A percentile compares a stretch with the other conserved stretches of the same genome.
Evolutionary conservation across 2,797 vertebrate species (phyloP).

Genomic region (Carapus acus): DNA sequence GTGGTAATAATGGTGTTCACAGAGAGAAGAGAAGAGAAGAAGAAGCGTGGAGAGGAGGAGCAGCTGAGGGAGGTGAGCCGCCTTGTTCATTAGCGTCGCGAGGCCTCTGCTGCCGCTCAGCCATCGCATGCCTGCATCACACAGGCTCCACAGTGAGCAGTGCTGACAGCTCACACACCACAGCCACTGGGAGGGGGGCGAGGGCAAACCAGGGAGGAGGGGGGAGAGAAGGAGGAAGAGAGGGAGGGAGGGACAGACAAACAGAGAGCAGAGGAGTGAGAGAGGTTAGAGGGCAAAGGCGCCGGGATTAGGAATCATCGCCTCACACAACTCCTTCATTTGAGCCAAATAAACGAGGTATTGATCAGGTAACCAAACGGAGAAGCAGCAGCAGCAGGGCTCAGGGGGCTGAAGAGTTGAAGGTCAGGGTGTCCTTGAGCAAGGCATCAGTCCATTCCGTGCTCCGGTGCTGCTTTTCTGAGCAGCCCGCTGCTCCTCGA

Average conservation of each 20-base stretch:
- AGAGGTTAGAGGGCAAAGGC: slow-evolving; percentile 17
- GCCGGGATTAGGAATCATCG: slow-evolving; percentile 23
- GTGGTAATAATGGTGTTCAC: too few relatives aligned
- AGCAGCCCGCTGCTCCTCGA: too few relatives aligned
- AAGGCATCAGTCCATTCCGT: too few relatives aligned
- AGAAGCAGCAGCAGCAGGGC: too few relatives aligned
- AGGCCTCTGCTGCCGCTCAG: slow-evolving; percentile 61
- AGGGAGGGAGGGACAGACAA: slow-evolving; percentile 30
- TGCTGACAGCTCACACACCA: slow-evolving; percentile 69
- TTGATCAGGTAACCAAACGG: too few relatives aligned
- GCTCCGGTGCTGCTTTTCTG: too few relatives aligned
- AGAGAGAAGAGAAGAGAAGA: slow-evolving; percentile 1
- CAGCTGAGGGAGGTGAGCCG: slow-evolving; percentile 21
- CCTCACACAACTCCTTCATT: too few relatives aligned
- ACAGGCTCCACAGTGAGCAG: slow-evolving; percentile 66
- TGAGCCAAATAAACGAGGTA: too few relatives aligned
- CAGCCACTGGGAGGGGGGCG: slow-evolving; percentile 47
- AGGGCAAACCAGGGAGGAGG: slow-evolving; percentile 7
- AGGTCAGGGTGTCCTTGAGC: too few relatives aligned
- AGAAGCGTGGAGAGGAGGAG: slow-evolving; percentile 10
- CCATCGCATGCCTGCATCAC: slow-evolving; percentile 69
- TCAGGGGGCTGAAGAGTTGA: too few relatives aligned
- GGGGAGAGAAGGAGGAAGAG: slow-evolving; percentile 7
- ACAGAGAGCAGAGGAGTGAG: slow-evolving; percentile 56
- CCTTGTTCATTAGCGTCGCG: slow-evolving; percentile 43